Conservation (phyloP, 2,888 invertebrate genomes). For the Rhorus exstirpatorius region DNA sequence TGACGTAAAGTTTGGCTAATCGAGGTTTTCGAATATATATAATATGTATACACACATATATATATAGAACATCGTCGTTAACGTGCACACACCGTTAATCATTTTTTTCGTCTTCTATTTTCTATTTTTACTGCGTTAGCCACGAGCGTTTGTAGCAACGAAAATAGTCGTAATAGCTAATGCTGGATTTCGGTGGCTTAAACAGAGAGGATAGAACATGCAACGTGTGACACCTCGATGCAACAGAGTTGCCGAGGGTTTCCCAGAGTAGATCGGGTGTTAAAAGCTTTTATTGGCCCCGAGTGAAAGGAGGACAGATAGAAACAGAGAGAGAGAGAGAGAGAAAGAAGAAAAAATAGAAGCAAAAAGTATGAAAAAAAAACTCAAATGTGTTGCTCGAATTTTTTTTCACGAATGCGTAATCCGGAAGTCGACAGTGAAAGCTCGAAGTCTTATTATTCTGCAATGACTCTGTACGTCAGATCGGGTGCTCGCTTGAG, state of each 20-base stretch:
- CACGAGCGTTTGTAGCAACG: conserved; percentile 39
- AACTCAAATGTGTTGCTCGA: conserved; percentile 17
- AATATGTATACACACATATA: too few relatives aligned
- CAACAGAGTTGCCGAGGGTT: conserved; percentile 46
- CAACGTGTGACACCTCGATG: conserved; percentile 36
- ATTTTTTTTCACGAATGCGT: conserved; percentile 20
- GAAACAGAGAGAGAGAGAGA: too few relatives aligned
- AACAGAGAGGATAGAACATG: conserved; percentile 21
- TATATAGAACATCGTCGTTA: background rate
- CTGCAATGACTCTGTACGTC: too few relatives aligned
- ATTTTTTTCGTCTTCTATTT: conserved; percentile 20
- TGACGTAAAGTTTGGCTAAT: conserved; percentile 26
- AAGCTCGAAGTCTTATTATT: background rate
- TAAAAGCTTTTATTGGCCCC: conserved; percentile 80
- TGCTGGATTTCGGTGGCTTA: conserved; percentile 32
- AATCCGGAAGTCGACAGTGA: conserved; percentile 39
- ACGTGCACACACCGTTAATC: background rate
- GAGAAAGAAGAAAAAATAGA: too few relatives aligned
- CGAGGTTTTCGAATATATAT: conserved; percentile 19
- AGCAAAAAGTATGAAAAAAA: conserved; percentile 17
- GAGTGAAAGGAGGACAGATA: too few relatives aligned
- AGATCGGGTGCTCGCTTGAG: too few relatives aligned
- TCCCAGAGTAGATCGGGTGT: conserved; percentile 71
- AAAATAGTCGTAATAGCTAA: conserved; percentile 58
- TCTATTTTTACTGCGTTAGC: conserved; percentile 63